Evolutionary conservation across 2,797 vertebrate species (phyloP).

Genomic region (Spatula versicolor): DNA sequence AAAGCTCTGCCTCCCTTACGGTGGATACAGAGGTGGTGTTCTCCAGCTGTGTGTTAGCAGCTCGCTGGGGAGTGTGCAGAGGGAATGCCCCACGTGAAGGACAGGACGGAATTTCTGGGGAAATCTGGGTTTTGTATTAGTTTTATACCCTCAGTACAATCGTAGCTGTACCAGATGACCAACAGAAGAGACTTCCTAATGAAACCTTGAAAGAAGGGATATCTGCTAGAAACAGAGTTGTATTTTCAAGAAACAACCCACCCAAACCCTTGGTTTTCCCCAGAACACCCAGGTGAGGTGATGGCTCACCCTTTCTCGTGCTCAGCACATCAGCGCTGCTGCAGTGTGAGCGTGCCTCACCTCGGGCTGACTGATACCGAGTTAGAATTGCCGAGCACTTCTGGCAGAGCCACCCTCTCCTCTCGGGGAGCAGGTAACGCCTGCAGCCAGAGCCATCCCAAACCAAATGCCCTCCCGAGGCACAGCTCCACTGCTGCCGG

Average conservation of each 20-base stretch:
- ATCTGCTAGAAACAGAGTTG: neutral
- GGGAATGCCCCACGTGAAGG: neutral
- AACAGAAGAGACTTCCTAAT: neutral
- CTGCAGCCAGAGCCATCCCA: neutral
- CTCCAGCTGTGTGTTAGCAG: neutral
- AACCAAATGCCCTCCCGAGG: neutral
- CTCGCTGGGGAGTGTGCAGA: neutral
- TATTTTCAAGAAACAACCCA: neutral
- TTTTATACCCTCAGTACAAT: fast-evolving
- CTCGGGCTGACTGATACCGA: fast-evolving
- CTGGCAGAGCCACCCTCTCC: neutral
- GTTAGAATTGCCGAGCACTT: neutral
- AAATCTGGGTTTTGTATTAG: neutral
- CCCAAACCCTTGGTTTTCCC: neutral
- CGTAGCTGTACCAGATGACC: neutral
- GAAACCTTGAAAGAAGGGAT: neutral
- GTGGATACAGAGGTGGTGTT: fast-evolving
- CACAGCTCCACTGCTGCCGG: neutral
- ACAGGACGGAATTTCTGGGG: neutral
- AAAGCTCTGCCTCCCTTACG: neutral
- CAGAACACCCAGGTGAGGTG: fast-evolving
- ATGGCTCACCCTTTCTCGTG: neutral
- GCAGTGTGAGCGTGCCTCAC: neutral
- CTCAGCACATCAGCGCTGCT: neutral
- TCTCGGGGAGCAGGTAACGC: neutral